Evolutionary conservation across 1,140 invertebrate genomes (phyloP).

Genomic region (Drosophila lini): DNA sequence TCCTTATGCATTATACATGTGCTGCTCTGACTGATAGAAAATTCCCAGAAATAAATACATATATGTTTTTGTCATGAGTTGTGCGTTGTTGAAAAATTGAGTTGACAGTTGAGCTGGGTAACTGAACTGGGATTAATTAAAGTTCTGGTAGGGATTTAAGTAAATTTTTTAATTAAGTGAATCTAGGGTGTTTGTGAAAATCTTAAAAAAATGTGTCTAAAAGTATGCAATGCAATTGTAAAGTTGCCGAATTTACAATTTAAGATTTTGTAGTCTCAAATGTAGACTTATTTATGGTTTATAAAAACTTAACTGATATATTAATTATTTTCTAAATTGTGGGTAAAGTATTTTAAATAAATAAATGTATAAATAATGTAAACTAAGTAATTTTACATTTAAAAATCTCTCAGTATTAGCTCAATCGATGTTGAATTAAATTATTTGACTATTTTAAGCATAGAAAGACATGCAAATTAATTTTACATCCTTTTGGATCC

Average conservation of each 20-base stretch:
- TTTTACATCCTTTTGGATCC: too few species aligned
- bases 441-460: too few species aligned
- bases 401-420: too few species aligned
- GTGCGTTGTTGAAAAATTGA: conserved; percentile 13
- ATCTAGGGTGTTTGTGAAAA: neutral
- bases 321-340: too few species aligned
- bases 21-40: conserved; percentile 40
- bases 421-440: too few species aligned
- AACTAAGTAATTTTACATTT: too few species aligned
- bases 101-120: conserved; percentile 29
- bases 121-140: conserved; percentile 12
- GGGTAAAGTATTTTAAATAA: too few species aligned
- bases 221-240: neutral
- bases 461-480: too few species aligned
- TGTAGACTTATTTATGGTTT: too few species aligned
- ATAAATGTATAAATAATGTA: too few species aligned
- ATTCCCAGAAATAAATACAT: conserved; percentile 27
- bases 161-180: neutral
- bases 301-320: too few species aligned
- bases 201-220: neutral
- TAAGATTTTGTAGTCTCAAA: too few species aligned
- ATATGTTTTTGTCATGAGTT: conserved; percentile 38
- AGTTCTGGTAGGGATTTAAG: neutral
- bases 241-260: neutral
- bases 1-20: conserved; percentile 50